phyloP scores from a whole-genome alignment of 2,888 invertebrate genomes.

The Stegophylla sp. region DNA sequence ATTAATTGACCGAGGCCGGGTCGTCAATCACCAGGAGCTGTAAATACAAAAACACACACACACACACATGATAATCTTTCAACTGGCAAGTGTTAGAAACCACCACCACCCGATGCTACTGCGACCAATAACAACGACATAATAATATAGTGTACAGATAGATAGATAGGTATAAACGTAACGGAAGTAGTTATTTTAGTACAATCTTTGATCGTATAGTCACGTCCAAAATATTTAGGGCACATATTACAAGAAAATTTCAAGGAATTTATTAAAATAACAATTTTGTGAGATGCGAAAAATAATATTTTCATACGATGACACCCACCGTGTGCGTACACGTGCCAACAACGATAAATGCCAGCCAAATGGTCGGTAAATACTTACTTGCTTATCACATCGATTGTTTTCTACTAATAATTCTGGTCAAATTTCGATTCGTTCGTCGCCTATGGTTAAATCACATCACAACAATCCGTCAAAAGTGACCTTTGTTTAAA shows the following conservation, averaged over 20 bases:
- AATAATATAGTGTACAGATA: background rate
- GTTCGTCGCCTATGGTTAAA: too few species aligned
- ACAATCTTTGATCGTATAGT: background rate
- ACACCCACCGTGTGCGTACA: too few species aligned
- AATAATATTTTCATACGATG: background rate
- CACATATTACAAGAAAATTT: background rate
- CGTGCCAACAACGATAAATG: too few species aligned
- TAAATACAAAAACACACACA: constrained; percentile 10
- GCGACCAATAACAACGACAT: background rate
- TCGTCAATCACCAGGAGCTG: constrained; percentile 27
- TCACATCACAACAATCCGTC: too few species aligned
- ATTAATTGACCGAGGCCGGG: constrained; percentile 25
- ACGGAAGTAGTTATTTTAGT: background rate
- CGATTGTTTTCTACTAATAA: too few species aligned
- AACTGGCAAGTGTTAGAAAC: background rate
- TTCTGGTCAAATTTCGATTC: too few species aligned
- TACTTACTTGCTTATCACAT: too few species aligned
- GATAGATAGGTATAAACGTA: background rate
- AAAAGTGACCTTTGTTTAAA: too few species aligned
- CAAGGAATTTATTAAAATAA: background rate
- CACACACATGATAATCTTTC: background rate
- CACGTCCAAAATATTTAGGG: background rate
- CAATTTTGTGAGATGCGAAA: background rate
- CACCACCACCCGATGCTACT: background rate
- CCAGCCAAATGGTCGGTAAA: too few species aligned